Percentiles rank a stretch among this genome's conserved stretches.
These are phyloP conservation scores for Galaxias olidus DNA, from an alignment of 2,797 vertebrate genomes.

Conservation along the genomic window DNA sequence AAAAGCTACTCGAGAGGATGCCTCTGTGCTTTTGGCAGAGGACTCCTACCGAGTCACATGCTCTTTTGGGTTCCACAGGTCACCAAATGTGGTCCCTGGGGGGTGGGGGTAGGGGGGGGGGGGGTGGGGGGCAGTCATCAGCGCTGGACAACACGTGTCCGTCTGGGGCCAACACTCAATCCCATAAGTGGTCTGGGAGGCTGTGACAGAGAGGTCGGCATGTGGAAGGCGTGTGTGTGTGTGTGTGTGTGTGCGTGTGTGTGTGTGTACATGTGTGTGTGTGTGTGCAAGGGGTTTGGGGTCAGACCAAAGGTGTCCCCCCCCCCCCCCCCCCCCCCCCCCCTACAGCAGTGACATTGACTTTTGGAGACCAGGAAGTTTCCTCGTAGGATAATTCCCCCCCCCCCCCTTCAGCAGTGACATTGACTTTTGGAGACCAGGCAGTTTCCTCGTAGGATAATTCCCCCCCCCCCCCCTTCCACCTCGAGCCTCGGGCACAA, in stretches of 20 bases:
- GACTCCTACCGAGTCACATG: conserved; percentile 48
- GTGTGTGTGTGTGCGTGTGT: too few species aligned
- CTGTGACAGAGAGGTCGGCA: conserved; percentile 12
- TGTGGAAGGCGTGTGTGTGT: too few species aligned
- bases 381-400: not conserved
- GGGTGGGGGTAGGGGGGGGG: too few species aligned
- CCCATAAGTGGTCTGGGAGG: conserved; percentile 55
- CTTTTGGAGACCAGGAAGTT: conserved; percentile 38
- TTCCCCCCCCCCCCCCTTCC: conserved; percentile 15
- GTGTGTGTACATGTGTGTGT: too few species aligned
- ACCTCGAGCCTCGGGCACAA: conserved; percentile 16
- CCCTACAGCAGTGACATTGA: conserved; percentile 20
- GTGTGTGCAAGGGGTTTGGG: too few species aligned
- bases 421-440: conserved; percentile 30
- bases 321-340: too few species aligned
- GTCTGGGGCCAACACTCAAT: conserved; percentile 54
- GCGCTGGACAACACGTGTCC: conserved; percentile 40
- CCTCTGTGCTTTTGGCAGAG: conserved; percentile 34
- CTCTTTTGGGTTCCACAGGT: conserved; percentile 37
- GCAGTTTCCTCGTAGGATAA: conserved; percentile 26
- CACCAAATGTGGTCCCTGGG: conserved; percentile 41
- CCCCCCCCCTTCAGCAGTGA: conserved; percentile 2
- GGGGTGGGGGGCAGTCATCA: conserved; percentile 45
- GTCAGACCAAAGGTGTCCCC: too few species aligned
- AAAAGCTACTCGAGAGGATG: conserved; percentile 37